phyloP scores from a whole-genome alignment of 2,888 invertebrate genomes.

The Odiellus spinosus region DNA sequence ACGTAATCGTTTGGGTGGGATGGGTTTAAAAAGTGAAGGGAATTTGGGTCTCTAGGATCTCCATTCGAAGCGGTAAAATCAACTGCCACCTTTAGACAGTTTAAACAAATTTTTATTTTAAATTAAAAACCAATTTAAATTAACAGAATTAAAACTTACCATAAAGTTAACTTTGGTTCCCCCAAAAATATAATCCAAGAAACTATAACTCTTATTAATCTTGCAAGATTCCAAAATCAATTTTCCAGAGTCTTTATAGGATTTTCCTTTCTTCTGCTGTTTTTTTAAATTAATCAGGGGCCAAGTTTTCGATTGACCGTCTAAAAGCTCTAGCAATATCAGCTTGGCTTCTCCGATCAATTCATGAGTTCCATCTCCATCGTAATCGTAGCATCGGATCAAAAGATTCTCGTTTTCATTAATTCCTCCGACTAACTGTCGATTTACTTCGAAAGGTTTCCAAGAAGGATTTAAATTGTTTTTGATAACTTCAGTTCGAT shows the following conservation, averaged over 20 bases:
- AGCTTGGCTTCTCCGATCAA: background rate
- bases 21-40: conserved; percentile 33
- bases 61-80: conserved; percentile 37
- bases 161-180: background rate
- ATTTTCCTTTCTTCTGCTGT: background rate
- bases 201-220: background rate
- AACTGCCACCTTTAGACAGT: conserved; percentile 27
- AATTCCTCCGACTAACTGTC: too few relatives aligned
- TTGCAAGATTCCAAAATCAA: background rate
- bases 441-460: conserved; percentile 32
- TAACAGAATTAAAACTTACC: background rate
- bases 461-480: conserved; percentile 39
- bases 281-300: background rate
- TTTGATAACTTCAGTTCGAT: conserved; percentile 24
- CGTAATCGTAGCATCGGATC: background rate
- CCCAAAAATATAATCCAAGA: conserved; percentile 1
- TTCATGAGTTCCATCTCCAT: background rate
- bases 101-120: too few relatives aligned
- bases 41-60: conserved; percentile 29
- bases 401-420: too few relatives aligned
- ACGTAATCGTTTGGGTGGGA: conserved; percentile 31
- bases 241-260: background rate
- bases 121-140: too few relatives aligned
- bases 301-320: background rate
- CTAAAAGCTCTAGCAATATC: background rate